These are phyloP conservation scores for Penaeus monodon DNA, from an alignment of 2,888 invertebrate genomes.

Conservation along the genomic window DNA sequence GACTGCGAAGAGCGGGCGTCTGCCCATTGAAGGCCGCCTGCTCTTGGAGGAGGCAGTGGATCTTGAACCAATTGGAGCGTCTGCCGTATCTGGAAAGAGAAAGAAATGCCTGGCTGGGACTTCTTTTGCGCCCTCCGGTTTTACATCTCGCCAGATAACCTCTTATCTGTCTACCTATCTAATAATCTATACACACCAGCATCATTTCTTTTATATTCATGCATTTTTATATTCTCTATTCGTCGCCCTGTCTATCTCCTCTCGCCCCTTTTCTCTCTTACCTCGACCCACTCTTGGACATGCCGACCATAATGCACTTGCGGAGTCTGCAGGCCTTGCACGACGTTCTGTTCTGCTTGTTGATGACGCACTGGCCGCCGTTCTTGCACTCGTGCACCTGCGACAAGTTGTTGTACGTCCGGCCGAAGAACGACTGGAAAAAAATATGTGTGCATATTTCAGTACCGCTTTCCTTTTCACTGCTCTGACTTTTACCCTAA, in stretches of 20 bases:
- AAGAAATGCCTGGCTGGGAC: too few species aligned
- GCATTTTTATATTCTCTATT: background rate
- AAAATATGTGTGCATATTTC: background rate
- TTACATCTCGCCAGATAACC: background rate
- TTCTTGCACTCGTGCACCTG: slow-evolving; percentile 94
- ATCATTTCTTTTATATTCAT: background rate
- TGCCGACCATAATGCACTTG: slow-evolving; percentile 88
- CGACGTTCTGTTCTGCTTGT: slow-evolving; percentile 91
- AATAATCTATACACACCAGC: too few species aligned
- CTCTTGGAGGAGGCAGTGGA: slow-evolving; percentile 88
- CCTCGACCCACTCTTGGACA: slow-evolving; percentile 88
- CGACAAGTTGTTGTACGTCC: slow-evolving; percentile 89
- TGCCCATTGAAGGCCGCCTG: slow-evolving; percentile 71
- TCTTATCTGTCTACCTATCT: too few species aligned
- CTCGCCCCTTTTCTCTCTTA: background rate
- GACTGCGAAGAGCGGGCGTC: slow-evolving; percentile 44
- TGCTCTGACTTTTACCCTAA: background rate
- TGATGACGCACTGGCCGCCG: slow-evolving; percentile 90
- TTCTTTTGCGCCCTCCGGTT: too few species aligned
- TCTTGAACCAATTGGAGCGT: slow-evolving; percentile 94
- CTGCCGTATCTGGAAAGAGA: slow-evolving; percentile 79
- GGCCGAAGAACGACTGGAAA: slow-evolving; percentile 85
- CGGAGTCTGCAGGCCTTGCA: slow-evolving; percentile 90
- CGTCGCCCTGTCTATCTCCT: background rate
- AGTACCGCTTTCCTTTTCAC: background rate